Evolutionary conservation across 2,113 vertebrate genomes (phyloP).

Genomic region (Hypocryptadius cinnamomeus): DNA sequence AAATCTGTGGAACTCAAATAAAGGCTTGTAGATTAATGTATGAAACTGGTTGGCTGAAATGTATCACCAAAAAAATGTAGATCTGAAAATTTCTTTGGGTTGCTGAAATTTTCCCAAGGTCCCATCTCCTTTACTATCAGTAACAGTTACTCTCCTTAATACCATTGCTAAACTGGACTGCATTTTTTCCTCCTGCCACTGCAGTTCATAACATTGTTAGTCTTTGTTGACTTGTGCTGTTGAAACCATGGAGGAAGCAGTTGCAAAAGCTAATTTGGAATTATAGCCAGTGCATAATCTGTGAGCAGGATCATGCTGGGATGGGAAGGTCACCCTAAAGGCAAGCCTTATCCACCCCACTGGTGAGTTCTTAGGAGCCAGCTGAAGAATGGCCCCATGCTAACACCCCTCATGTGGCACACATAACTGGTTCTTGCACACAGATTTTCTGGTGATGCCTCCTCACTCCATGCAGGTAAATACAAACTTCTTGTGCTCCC

Average conservation of each 20-base stretch:
- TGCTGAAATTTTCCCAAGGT: not conserved
- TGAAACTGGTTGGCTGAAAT: not conserved
- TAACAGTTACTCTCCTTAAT: not conserved
- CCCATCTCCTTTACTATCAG: not conserved
- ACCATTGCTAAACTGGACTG: not conserved
- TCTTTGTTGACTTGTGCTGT: not conserved
- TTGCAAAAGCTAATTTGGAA: not conserved
- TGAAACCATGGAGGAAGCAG: not conserved
- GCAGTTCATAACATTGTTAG: not conserved
- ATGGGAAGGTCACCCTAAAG: not conserved
- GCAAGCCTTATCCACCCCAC: not conserved
- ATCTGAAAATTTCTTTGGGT: not conserved
- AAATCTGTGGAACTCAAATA: not conserved
- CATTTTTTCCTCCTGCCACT: not conserved
- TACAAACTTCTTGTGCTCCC: not conserved
- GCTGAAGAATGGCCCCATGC: not conserved
- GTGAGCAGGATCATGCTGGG: not conserved
- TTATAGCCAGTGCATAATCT: not conserved
- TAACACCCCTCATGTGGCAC: rapidly evolving
- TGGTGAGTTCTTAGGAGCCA: not conserved
- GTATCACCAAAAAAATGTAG: not conserved
- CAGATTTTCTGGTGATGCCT: not conserved
- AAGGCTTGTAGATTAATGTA: not conserved
- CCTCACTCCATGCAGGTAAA: rapidly evolving
- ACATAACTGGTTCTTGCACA: not conserved